Evolutionary conservation across 2,113 vertebrate species (phyloP), one percentile per base, ranked within the genome.

Genomic region (Bos indicus): DNA sequence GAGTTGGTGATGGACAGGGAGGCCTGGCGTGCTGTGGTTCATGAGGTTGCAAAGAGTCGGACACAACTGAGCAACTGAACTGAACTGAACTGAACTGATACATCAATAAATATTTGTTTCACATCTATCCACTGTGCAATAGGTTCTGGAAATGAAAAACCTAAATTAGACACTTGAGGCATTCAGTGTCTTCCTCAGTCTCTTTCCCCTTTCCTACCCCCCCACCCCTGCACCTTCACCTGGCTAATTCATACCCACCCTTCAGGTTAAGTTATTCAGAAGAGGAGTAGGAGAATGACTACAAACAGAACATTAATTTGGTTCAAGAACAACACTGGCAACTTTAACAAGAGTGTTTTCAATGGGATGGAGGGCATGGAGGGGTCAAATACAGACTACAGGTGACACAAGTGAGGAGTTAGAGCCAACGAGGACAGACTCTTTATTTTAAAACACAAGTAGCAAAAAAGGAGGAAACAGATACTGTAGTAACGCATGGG

Each of bases 91-190:
- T 67, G 64, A 67, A 36, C 33, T 97, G 84, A 78, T 88, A 40
- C 90, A 43, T 94, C 77, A 94, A 33, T 33, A 92, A 82, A 71
- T 64, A 62, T 80, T 95, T 97, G 43, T 89, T 97, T 95, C 48
- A 71, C 4, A 28, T 84, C 43, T 54, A 60, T 80, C 26, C 30
- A 46, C 51, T 28, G 43, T 87, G 23, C 51, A 56, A 26, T 11
- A 56, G 21, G 12, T 83, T 95, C 93, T 92, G 51, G 62, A 80
- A 92, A 83, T 62, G 30, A 62, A 94, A 95, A 56, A 25, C 28
- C 52, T 64, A 52, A 74, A 52, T 43, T 82, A 86, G 67, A 62
- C 25, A 16, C 19, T 80, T 46, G 48, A 78, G 25, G 40, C 30
- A 13, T 12, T 78, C 33, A 30, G 12, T 64, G 71, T 82, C 60